Conservation (phyloP, 2,113 vertebrate genomes). For the Cynoglossus semilaevis region DNA sequence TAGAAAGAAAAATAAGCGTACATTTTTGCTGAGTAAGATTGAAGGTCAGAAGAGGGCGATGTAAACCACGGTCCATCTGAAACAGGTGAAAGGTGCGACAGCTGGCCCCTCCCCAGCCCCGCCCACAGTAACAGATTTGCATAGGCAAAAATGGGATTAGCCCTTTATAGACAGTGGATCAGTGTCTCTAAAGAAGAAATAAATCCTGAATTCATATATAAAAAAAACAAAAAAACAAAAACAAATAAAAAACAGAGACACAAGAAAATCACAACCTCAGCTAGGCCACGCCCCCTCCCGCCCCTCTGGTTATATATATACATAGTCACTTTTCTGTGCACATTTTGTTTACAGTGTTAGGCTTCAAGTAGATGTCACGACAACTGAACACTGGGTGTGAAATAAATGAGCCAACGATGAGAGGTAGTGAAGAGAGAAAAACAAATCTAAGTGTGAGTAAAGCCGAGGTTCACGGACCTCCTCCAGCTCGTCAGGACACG, state of each 20-base stretch:
- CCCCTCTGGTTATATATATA: constrained; percentile 68
- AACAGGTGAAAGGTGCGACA: constrained; percentile 63
- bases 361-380: constrained; percentile 84
- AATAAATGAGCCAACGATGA: constrained; percentile 79
- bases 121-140: constrained; percentile 81
- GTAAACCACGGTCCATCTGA: constrained; percentile 79
- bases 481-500: constrained; percentile 33
- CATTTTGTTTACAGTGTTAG: constrained; percentile 82
- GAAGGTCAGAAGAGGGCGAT: constrained; percentile 79
- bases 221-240: constrained; percentile 72
- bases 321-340: constrained; percentile 74
- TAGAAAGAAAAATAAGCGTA: constrained; percentile 72
- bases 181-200: too few species aligned
- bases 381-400: constrained; percentile 75
- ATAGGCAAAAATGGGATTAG: constrained; percentile 85
- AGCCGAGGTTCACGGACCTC: constrained; percentile 68
- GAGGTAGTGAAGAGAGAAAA: constrained; percentile 80
- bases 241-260: constrained; percentile 44
- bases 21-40: constrained; percentile 77
- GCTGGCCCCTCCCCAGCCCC: constrained; percentile 51
- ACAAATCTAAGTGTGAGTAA: constrained; percentile 60
- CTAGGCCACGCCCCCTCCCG: constrained; percentile 71
- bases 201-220: constrained; percentile 83
- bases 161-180: constrained; percentile 79
- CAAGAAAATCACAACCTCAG: constrained; percentile 34